Percentiles rank a stretch among this genome's conserved stretches.
Conservation (phyloP, 2,797 vertebrate genomes). For the Acrossocheilus wenchowensis region DNA sequence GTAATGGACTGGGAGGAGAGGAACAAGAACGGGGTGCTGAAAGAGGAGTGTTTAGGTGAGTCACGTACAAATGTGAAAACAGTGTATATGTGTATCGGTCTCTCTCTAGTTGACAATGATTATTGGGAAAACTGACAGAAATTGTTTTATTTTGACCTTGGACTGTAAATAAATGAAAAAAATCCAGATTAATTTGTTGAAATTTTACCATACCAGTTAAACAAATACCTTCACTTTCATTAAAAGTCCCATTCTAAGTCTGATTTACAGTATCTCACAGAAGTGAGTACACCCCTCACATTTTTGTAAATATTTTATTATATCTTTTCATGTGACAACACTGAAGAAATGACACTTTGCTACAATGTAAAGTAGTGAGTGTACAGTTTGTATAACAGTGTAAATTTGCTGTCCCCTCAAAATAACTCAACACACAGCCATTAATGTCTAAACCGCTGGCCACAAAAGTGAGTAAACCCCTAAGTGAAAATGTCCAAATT, state of each 20-base stretch:
- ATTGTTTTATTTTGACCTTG: background rate
- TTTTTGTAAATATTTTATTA: too few species aligned
- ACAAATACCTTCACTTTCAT: background rate
- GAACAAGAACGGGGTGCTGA: conserved; percentile 94
- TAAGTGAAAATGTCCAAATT: too few species aligned
- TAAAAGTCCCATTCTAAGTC: background rate
- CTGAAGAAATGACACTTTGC: too few species aligned
- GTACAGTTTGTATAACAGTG: too few species aligned
- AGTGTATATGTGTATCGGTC: background rate
- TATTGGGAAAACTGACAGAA: background rate
- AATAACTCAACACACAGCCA: too few species aligned
- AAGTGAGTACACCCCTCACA: too few species aligned
- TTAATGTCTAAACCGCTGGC: too few species aligned
- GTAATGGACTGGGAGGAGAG: conserved; percentile 98
- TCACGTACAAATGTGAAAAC: background rate
- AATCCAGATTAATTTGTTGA: background rate
- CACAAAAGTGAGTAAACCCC: too few species aligned
- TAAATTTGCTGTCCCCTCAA: too few species aligned
- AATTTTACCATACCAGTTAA: background rate
- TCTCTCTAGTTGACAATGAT: background rate
- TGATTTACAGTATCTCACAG: background rate
- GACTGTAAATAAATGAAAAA: background rate
- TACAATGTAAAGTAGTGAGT: too few species aligned
- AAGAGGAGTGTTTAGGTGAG: conserved; percentile 92
- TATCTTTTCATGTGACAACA: too few species aligned